These are phyloP conservation scores for Hestina assimilis DNA, from an alignment of 1,140 invertebrate species.

Conservation along the genomic window DNA sequence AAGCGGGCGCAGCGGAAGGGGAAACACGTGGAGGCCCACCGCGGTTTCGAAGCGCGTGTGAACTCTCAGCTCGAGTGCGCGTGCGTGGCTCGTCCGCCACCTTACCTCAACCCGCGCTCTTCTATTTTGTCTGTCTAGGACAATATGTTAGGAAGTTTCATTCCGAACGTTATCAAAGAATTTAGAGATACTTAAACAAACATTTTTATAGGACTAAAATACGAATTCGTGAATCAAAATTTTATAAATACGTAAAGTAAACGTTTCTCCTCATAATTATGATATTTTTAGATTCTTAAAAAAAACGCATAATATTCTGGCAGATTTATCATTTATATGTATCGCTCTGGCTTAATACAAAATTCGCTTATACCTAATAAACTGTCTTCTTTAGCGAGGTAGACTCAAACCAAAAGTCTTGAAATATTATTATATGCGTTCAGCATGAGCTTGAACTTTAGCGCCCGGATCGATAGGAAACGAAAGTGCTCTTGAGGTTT, in stretches of 20 bases:
- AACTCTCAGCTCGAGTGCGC: constrained; percentile 63
- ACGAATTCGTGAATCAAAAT: too few species aligned
- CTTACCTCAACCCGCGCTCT: constrained; percentile 47
- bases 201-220: background rate
- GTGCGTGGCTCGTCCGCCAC: constrained; percentile 55
- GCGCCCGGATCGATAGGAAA: constrained; percentile 23
- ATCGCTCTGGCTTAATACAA: too few species aligned
- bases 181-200: constrained; percentile 9
- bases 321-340: too few species aligned
- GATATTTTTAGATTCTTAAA: too few species aligned
- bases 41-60: constrained; percentile 63
- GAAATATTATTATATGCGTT: constrained; percentile 3
- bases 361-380: background rate
- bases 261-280: too few species aligned
- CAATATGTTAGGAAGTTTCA: constrained; percentile 44
- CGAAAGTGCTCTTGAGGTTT: constrained; percentile 12
- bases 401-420: background rate
- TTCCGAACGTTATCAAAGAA: constrained; percentile 9
- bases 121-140: constrained; percentile 60
- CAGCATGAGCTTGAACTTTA: constrained; percentile 13
- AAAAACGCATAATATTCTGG: too few species aligned
- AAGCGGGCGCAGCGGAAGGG: constrained; percentile 41
- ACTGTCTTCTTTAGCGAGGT: background rate
- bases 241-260: too few species aligned
- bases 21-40: constrained; percentile 74